Base-by-base conservation (phyloP, 1,140 invertebrate genomes). In the Drosophila pachea region DNA sequence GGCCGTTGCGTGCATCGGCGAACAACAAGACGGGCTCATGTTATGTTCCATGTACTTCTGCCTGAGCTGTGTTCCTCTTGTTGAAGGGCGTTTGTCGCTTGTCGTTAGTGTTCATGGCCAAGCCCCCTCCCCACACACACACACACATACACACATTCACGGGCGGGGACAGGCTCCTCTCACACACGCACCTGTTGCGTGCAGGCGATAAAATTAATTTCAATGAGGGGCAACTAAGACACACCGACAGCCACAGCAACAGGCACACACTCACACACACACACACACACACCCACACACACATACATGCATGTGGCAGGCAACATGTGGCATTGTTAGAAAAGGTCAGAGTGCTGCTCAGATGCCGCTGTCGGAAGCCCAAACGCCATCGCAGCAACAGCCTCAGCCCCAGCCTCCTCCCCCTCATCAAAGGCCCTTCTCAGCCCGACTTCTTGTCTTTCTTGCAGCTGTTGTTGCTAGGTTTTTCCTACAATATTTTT, bases 161-260 rank as follows among this genome's bases (percentile, higher is more conserved):
- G n/a, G n/a, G n/a, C n/a, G n/a, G n/a, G n/a, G n/a, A 83, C 79
- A 22, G 22, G 22, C 22, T 2, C 22, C 22, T 22, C 22, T 49
- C 14, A 55, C 52, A 14, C 73, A 65, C n/a, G n/a, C 79, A 83
- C 79, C 79, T 83, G 79, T 84, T 84, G 79, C 69, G 68, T 55
- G 64, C 64, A 40, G 58, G 49, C 70, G 65, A 68, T 79, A 66
- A 86, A 79, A 84, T 84, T 79, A 79, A 86, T 83, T 83, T 75
- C 71, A 68, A 70, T 66, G 68, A 47, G 52, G 36, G 7, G 12
- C 35, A 54, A 32, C 54, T 33, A 40, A 45, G 53, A 61, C 33
- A 43, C 42, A 40, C 35, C 12, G 6, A 40, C n/a, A 63, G 47
- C 52, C 47, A 40, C 60, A 33, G 22, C 53, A 55, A 12, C 42